These are phyloP conservation scores for Mesochorus sp. DNA, from an alignment of 2,888 invertebrate genomes.

Conservation along the genomic window DNA sequence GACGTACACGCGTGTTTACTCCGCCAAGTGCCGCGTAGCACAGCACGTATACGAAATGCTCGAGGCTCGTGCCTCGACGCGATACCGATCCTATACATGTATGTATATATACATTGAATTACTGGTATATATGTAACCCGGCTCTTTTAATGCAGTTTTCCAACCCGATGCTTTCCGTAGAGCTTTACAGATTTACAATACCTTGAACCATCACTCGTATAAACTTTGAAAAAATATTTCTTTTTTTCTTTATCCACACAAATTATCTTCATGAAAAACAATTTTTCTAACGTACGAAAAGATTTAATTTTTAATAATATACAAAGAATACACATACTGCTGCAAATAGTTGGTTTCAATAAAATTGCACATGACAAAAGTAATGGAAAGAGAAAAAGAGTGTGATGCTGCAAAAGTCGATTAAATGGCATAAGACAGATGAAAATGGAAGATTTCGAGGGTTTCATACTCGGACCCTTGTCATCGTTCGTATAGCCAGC, in stretches of 20 bases:
- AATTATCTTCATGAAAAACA: too few relatives aligned
- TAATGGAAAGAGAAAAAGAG: neutral
- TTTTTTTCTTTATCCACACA: neutral
- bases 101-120: neutral
- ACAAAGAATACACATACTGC: too few relatives aligned
- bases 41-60: conserved; percentile 56
- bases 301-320: neutral
- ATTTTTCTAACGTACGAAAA: too few relatives aligned
- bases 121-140: neutral
- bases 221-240: conserved; percentile 19
- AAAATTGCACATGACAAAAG: too few relatives aligned
- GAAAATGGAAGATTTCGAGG: conserved; percentile 80
- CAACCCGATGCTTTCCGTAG: neutral
- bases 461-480: conserved; percentile 59
- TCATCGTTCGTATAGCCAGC: conserved; percentile 61
- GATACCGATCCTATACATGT: conserved; percentile 22
- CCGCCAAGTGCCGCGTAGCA: conserved; percentile 66
- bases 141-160: neutral
- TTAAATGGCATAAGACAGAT: conserved; percentile 77
- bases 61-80: conserved; percentile 39
- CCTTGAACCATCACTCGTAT: conserved; percentile 5
- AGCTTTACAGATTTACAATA: conserved; percentile 40
- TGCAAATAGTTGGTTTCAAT: too few relatives aligned
- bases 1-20: conserved; percentile 74
- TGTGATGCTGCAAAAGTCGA: neutral